phyloP scores from a whole-genome alignment of 2,797 vertebrate genomes.

The Aphelocoma californica region DNA sequence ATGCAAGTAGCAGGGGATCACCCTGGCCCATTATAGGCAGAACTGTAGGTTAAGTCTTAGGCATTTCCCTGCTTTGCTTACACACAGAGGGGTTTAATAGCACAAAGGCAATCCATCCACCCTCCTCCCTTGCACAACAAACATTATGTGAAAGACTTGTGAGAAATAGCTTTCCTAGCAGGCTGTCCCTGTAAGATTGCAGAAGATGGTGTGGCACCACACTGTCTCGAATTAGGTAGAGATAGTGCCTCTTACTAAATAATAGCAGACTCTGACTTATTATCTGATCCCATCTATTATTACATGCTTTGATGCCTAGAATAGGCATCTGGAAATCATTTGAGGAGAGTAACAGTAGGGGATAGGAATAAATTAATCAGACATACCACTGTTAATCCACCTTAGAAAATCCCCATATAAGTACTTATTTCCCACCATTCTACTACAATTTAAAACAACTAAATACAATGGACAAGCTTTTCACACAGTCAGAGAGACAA shows the following conservation, averaged over 20 bases:
- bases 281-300: not conserved
- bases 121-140: not conserved
- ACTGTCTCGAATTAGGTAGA: not conserved
- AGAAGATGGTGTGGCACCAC: not conserved
- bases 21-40: not conserved
- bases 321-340: not conserved
- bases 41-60: not conserved
- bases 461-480: not conserved
- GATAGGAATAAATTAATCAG: not conserved
- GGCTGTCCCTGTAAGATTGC: not conserved
- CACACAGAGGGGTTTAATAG: not conserved
- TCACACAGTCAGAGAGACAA: not conserved
- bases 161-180: not conserved
- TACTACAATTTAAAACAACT: not conserved
- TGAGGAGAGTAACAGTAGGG: not conserved
- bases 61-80: not conserved
- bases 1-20: not conserved
- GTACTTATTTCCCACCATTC: not conserved
- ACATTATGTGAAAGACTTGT: not conserved
- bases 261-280: not conserved
- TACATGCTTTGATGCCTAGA: not conserved
- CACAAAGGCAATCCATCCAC: not conserved
- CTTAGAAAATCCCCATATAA: not conserved
- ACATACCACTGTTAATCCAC: not conserved
- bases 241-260: not conserved